Evolutionary conservation across 2,888 invertebrate genomes (phyloP).

Genomic region (Idaea straminata): DNA sequence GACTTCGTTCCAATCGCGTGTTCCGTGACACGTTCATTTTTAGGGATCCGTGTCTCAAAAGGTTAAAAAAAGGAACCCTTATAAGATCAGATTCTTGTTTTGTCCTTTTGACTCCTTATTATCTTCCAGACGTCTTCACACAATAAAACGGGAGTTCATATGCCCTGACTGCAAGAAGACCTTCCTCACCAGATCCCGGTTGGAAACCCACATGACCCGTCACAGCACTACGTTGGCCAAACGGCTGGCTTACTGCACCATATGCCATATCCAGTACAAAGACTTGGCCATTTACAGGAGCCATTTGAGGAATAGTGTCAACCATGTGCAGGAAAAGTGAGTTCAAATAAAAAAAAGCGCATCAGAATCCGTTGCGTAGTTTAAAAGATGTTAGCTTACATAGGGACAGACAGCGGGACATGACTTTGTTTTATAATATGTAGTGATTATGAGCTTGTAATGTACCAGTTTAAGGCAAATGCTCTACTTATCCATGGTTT

Average conservation of each 20-base stretch:
- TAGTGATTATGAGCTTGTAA: neutral
- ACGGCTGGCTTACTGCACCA: constrained; percentile 42
- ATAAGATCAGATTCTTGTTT: too few relatives aligned
- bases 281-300: constrained; percentile 52
- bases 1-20: too few relatives aligned
- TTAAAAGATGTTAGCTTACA: too few relatives aligned
- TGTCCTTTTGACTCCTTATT: too few relatives aligned
- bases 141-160: constrained; percentile 34
- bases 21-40: too few relatives aligned
- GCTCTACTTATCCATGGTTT: neutral
- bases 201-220: constrained; percentile 43
- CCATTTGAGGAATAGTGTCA: constrained; percentile 49
- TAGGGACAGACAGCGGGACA: too few relatives aligned
- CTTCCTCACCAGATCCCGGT: constrained; percentile 38
- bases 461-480: neutral
- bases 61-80: too few relatives aligned
- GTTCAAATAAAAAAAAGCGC: neutral
- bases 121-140: constrained; percentile 47
- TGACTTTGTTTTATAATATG: too few relatives aligned
- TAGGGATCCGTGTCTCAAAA: too few relatives aligned
- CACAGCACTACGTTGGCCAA: constrained; percentile 39
- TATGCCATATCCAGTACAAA: constrained; percentile 51
- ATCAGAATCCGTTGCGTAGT: too few relatives aligned
- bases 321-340: constrained; percentile 24
- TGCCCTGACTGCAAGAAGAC: constrained; percentile 46